phyloP scores from a whole-genome alignment of 2,888 invertebrate species.

The Xestobium rufovillosum region DNA sequence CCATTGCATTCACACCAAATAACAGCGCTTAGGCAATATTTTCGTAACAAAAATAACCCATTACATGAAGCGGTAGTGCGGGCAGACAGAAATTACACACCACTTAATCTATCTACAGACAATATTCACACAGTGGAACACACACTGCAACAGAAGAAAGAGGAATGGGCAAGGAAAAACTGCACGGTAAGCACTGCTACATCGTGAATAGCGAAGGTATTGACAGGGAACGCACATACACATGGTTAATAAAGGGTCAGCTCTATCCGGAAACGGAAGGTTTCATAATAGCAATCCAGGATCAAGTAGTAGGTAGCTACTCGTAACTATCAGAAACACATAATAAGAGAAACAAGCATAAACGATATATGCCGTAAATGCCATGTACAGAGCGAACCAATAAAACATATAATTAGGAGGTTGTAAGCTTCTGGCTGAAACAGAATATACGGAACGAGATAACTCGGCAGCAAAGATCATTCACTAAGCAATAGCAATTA shows the following conservation, averaged over 20 bases:
- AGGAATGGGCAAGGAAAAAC: slow-evolving; percentile 1
- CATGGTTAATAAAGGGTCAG: not conserved
- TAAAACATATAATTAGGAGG: not conserved
- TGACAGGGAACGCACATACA: not conserved
- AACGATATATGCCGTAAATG: not conserved
- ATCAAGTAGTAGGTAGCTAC: slow-evolving; percentile 3
- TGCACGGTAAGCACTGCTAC: too few species aligned
- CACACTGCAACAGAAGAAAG: not conserved
- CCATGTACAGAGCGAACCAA: not conserved
- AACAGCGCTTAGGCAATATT: not conserved
- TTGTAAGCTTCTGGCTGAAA: not conserved
- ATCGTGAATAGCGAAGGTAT: too few species aligned
- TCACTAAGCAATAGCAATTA: too few species aligned
- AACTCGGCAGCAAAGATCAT: slow-evolving; percentile 1
- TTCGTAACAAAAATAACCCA: not conserved
- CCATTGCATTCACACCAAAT: not conserved
- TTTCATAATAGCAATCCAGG: not conserved
- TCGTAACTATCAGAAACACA: slow-evolving; percentile 1
- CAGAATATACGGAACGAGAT: slow-evolving; percentile 1
- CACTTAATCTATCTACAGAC: not conserved
- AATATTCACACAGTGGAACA: not conserved
- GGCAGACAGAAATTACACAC: slow-evolving; percentile 2
- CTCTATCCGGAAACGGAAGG: not conserved
- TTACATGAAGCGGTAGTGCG: not conserved
- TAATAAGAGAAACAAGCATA: not conserved